Conservation (phyloP, 1,140 invertebrate species). For the Wasmannia auropunctata region DNA sequence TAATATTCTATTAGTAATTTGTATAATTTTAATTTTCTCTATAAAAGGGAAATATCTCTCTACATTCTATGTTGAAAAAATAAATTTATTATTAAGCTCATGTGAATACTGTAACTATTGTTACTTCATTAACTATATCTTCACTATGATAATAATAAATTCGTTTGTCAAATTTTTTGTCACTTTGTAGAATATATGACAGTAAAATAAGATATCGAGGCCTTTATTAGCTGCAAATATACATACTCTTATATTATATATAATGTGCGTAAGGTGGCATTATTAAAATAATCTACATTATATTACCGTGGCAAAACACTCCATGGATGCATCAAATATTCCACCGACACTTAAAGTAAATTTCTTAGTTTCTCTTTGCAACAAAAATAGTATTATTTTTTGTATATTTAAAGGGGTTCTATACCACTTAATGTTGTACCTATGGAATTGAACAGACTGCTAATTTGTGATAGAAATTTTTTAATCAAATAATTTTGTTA, state of each 20-base stretch:
- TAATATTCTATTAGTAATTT: no score
- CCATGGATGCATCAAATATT: neutral
- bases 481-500: neutral
- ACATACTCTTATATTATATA: neutral
- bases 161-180: no score
- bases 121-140: neutral
- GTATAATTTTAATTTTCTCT: neutral
- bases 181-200: neutral
- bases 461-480: neutral
- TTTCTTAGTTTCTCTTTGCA: neutral
- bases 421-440: neutral
- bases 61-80: neutral
- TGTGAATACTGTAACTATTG: no score
- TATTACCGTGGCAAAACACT: neutral
- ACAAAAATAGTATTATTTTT: neutral
- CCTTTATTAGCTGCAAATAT: neutral
- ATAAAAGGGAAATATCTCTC: neutral
- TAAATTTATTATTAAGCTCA: no score
- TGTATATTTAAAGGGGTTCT: neutral
- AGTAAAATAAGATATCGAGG: slow-evolving; percentile 32
- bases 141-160: neutral
- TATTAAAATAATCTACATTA: neutral
- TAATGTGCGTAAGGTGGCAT: neutral
- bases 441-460: neutral
- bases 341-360: neutral